These are phyloP conservation scores for Muscicapa adusta DNA, from an alignment of 2,113 vertebrate species.

Conservation along the genomic window DNA sequence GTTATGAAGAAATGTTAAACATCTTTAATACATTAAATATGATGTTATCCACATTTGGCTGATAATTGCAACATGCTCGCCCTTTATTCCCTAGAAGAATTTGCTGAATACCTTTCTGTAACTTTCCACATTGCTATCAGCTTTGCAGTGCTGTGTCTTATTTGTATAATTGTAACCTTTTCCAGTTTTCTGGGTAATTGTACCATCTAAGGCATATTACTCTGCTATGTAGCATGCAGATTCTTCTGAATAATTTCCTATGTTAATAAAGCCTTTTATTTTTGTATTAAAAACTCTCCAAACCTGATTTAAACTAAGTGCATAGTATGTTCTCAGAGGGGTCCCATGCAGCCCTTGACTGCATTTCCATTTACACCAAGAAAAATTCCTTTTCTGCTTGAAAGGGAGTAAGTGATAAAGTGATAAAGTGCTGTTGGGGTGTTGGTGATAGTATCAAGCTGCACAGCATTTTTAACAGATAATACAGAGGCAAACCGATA, in stretches of 20 bases:
- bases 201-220: constrained; percentile 13
- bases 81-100: constrained; percentile 24
- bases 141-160: not conserved
- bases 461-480: constrained; percentile 28
- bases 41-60: constrained; percentile 40
- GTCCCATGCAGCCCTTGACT: not conserved
- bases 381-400: constrained; percentile 45
- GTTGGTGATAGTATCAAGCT: constrained; percentile 53
- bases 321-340: not conserved
- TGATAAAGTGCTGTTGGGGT: constrained; percentile 27
- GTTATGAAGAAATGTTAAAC: constrained; percentile 46
- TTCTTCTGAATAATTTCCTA: not conserved
- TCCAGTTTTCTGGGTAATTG: not conserved
- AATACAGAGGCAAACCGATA: too few species aligned
- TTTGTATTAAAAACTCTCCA: not conserved
- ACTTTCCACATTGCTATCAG: constrained; percentile 12
- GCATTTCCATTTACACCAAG: constrained; percentile 33
- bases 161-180: constrained; percentile 1
- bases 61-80: constrained; percentile 1
- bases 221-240: not conserved
- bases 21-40: constrained; percentile 63
- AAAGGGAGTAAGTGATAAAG: constrained; percentile 35
- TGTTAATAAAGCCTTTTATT: constrained; percentile 12
- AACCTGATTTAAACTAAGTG: not conserved
- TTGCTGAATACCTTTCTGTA: not conserved